A percentile compares a stretch with the other conserved stretches of the same genome.
Evolutionary conservation across 2,888 invertebrate genomes (phyloP).

Genomic region (Ecliptopera silaceata): DNA sequence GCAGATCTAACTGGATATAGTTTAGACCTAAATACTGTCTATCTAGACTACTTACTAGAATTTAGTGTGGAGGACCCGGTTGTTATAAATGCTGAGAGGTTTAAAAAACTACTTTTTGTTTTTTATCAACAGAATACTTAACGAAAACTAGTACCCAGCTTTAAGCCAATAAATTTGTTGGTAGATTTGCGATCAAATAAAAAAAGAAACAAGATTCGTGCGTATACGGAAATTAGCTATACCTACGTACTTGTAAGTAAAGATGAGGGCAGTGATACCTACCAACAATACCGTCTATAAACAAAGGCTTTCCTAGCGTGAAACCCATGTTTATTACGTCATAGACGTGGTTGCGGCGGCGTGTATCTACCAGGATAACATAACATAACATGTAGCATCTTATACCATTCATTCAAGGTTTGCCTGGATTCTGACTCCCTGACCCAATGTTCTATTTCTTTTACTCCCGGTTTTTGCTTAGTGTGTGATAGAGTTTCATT

Average conservation of each 20-base stretch:
- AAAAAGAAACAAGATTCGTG: too few species aligned
- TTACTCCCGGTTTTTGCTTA: neutral
- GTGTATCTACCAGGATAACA: slow-evolving; percentile 32
- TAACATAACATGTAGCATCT: neutral
- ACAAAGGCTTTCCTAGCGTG: too few species aligned
- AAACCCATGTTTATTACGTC: slow-evolving; percentile 19
- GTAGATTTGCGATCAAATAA: too few species aligned
- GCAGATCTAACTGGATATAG: slow-evolving; percentile 45
- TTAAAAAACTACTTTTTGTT: neutral
- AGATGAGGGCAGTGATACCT: too few species aligned
- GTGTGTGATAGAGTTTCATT: too few species aligned
- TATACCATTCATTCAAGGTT: slow-evolving; percentile 2
- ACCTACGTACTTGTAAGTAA: too few species aligned
- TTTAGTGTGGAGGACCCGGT: slow-evolving; percentile 38
- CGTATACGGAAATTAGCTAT: too few species aligned
- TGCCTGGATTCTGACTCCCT: neutral
- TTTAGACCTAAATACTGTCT: slow-evolving; percentile 47
- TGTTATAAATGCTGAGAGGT: slow-evolving; percentile 30
- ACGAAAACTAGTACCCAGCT: neutral
- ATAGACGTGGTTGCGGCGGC: neutral
- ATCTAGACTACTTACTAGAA: slow-evolving; percentile 58
- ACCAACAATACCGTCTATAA: too few species aligned
- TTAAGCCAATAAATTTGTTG: too few species aligned
- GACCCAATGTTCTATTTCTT: neutral
- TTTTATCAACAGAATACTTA: neutral